Conservation (phyloP, 2,113 vertebrate species). For the Calidris pygmaea region DNA sequence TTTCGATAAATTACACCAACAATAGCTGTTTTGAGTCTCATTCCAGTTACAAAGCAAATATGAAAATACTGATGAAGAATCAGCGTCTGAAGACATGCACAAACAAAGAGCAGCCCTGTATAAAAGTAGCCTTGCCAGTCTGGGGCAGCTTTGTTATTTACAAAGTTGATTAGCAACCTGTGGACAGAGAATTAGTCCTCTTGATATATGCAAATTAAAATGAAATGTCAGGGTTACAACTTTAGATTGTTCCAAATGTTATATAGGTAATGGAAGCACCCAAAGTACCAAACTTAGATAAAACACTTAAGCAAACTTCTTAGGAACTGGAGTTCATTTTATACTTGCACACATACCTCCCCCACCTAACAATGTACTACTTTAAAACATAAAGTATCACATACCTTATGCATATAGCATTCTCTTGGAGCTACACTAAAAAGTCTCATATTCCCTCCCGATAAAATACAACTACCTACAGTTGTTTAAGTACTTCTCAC, state of each 20-base stretch:
- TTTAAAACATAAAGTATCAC: not conserved
- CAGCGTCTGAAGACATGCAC: conserved; percentile 88
- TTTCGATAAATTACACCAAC: conserved; percentile 93
- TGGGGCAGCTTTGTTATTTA: conserved; percentile 82
- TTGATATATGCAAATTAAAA: not conserved
- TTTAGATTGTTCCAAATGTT: not conserved
- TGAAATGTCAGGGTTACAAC: not conserved
- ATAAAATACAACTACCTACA: not conserved
- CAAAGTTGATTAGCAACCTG: conserved; percentile 88
- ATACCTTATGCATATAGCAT: not conserved
- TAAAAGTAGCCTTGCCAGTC: conserved; percentile 94
- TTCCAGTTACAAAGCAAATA: conserved; percentile 94
- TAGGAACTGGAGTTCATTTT: not conserved
- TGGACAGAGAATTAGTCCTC: not conserved
- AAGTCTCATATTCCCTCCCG: not conserved
- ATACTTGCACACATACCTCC: not conserved
- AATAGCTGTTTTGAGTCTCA: conserved; percentile 92
- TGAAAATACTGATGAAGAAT: conserved; percentile 96
- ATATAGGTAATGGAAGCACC: not conserved
- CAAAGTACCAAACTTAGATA: not conserved
- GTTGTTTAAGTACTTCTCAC: not conserved
- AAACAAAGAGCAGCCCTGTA: conserved; percentile 86
- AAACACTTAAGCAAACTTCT: not conserved
- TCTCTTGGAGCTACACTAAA: not conserved
- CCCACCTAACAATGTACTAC: not conserved